Evolutionary conservation across 2,113 vertebrate genomes (phyloP).

Genomic region (Sterna hirundo): DNA sequence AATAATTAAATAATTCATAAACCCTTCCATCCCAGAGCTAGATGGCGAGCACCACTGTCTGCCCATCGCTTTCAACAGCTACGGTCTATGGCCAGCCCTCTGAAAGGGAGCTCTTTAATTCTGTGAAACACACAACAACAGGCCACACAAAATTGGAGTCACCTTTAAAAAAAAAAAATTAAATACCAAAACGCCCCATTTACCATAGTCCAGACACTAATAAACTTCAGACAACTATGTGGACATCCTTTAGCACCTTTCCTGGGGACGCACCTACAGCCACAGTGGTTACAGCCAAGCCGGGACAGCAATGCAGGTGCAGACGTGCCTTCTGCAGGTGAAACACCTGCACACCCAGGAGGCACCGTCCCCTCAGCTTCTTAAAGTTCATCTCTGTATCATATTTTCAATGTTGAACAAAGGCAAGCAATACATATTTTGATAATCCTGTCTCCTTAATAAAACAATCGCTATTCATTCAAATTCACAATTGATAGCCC

Average conservation of each 20-base stretch:
- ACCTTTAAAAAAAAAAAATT: background rate
- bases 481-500: background rate
- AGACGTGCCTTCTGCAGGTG: background rate
- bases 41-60: background rate
- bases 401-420: background rate
- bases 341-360: background rate
- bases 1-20: background rate
- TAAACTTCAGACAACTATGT: slow-evolving; percentile 26
- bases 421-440: background rate
- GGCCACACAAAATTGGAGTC: slow-evolving; percentile 42
- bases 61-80: background rate
- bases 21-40: background rate
- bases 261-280: background rate
- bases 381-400: background rate
- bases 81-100: background rate
- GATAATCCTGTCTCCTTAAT: background rate
- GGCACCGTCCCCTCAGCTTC: background rate
- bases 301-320: background rate
- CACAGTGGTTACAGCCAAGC: background rate
- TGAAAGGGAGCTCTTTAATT: background rate
- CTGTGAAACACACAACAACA: background rate
- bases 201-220: background rate
- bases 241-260: slow-evolving; percentile 11
- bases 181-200: background rate
- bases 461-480: slow-evolving; percentile 24